Evolutionary conservation across 1,140 invertebrate species (phyloP), one percentile per base, ranked within the genome.

Genomic region (Anastatus disparis): DNA sequence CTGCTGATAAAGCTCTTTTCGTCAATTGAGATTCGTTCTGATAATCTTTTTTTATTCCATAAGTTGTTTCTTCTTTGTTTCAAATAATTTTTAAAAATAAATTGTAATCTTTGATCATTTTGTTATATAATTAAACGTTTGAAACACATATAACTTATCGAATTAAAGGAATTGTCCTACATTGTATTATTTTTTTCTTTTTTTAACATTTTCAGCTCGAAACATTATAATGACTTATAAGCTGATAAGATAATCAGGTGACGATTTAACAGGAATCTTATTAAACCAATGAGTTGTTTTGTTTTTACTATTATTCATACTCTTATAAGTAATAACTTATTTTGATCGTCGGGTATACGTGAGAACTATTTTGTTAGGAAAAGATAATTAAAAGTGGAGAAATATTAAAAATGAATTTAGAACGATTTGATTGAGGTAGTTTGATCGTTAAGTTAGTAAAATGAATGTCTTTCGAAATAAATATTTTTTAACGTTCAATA

Each of bases 171-270:
- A 26, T 38, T 53, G 15, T 26, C 24, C 24, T 29, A 17, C 17
- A 26, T 46, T 8, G 20, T 35, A 1, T 68, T 58, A 48, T 59
- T 27, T 50, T 10, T 40, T 68, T 38, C 40, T 17, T 15, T 20
- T 53, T 2, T 17, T 27, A 55, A 31, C 15, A 56, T 35, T n/a
- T 8, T 50, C 20, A 3, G 17, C 22, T 9, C 48, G 10, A 38
- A 42, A 59, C 20, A 29, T 35, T 26, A 17, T 44, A 4, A 24
- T 31, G 42, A 61, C 24, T 15, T 24, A 2, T n/a, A n/a, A n/a
- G 27, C 29, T 40, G 56, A 69, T 53, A 61, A 69, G 66, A 69
- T 69, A 69, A 68, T 53, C 31, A 17, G 8, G 44, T 61, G 26
- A 56, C 40, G 27, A 59, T 50, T 24, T 38, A 48, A 67, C 48